These are phyloP conservation scores for Colius striatus DNA, from an alignment of 2,113 vertebrate species.

Conservation along the genomic window DNA sequence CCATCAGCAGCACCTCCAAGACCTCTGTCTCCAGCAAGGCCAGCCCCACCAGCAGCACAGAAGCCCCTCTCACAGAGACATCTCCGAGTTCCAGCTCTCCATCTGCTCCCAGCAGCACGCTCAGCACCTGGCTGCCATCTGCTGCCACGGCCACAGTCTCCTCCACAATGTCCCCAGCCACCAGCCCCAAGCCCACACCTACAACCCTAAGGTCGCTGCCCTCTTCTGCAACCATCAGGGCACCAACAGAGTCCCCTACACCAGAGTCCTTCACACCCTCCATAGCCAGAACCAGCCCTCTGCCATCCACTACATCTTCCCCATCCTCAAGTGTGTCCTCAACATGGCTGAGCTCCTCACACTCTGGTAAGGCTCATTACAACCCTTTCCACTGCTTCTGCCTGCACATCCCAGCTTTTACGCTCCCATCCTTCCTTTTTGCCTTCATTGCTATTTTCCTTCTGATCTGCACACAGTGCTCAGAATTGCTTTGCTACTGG, in stretches of 20 bases:
- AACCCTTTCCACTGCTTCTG: not conserved
- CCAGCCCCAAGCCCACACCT: not conserved
- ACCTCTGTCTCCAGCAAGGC: not conserved
- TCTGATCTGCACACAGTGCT: too few species aligned
- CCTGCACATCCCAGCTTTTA: not conserved
- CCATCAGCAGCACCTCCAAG: not conserved
- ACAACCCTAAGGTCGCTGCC: not conserved
- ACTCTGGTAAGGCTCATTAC: not conserved
- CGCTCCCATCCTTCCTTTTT: not conserved
- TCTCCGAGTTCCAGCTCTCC: not conserved
- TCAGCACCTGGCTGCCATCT: not conserved
- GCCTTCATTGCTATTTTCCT: too few species aligned
- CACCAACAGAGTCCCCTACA: not conserved
- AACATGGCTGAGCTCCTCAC: not conserved
- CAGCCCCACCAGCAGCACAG: too few species aligned
- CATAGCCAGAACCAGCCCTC: not conserved
- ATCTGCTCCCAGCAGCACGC: not conserved
- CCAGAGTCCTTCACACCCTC: not conserved
- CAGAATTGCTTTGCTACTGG: not conserved
- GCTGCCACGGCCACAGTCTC: too few species aligned
- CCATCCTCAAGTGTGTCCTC: not conserved
- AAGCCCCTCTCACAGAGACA: too few species aligned
- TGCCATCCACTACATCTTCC: not conserved
- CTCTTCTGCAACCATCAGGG: fast-evolving
- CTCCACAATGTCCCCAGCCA: too few species aligned